Evolutionary conservation across 2,113 vertebrate genomes (phyloP).

Genomic region (Meriones unguiculatus): DNA sequence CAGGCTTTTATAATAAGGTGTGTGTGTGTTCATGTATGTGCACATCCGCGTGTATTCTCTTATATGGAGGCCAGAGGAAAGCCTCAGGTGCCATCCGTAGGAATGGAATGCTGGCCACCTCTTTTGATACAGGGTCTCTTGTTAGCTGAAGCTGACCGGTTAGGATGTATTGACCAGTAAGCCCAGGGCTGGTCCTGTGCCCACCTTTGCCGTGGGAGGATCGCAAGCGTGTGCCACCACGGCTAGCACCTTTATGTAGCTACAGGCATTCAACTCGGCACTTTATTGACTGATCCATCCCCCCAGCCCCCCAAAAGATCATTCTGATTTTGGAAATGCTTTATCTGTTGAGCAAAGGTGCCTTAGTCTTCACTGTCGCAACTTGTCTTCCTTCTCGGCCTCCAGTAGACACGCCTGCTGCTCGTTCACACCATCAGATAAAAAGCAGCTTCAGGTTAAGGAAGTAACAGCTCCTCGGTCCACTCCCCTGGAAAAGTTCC

Average conservation of each 20-base stretch:
- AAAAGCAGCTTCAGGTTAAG: slow-evolving; percentile 80
- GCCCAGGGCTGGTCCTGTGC: neutral
- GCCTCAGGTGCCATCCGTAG: neutral
- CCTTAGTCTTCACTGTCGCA: neutral
- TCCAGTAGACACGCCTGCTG: neutral
- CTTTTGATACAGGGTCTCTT: neutral
- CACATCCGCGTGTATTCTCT: neutral
- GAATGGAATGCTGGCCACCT: neutral
- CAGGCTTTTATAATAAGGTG: neutral
- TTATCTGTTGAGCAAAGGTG: neutral
- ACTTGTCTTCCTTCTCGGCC: neutral
- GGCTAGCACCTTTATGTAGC: neutral
- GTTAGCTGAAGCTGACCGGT: neutral
- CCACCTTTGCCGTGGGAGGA: neutral
- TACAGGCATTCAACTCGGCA: neutral
- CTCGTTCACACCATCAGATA: neutral
- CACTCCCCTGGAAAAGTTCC: slow-evolving; percentile 80
- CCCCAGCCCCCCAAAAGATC: neutral
- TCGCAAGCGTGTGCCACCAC: neutral
- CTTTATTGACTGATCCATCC: neutral
- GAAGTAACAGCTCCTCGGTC: slow-evolving; percentile 77
- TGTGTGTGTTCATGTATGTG: neutral
- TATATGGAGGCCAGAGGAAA: neutral
- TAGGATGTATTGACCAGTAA: neutral
- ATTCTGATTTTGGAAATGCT: neutral